Evolutionary conservation across 1,140 invertebrate genomes (phyloP), one percentile per base, ranked within the genome.

Genomic region (Drosophila nasuta): DNA sequence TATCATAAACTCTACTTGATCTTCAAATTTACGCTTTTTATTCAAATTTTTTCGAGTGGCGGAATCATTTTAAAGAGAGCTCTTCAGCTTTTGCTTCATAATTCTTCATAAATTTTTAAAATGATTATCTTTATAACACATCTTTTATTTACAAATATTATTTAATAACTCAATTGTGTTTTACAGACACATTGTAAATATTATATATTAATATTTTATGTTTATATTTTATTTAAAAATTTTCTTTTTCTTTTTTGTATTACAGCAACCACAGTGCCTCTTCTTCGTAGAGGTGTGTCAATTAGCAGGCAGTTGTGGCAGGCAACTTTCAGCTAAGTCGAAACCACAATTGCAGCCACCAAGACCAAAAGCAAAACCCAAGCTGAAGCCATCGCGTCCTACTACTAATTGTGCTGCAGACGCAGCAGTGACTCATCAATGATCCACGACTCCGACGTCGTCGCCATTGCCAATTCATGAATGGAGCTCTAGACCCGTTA

Each of bases 281-380:
- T 41, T 41, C 71, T 41, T 48, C 30, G 77, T 83, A 71, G 85
- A 89, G 85, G 85, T 88, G 81, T 88, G 85, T 88, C 86, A 88
- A 83, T 89, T 85, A 88, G 78, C 85, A 90, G 86, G 56, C 79
- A 72, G 80, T 87, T 87, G 82, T 81, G 76, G 78, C 58, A 83
- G 63, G 38, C 63, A 63, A 51, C 38, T 45, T 20, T 51, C 20
- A 10, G 66, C 38, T 49, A 60, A 25, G 56, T 62, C 60, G 30
- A 60, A 43, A 35, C 54, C 33, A 2, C 54, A 43, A 43, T 43
- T 43, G 41, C 41, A 43, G 41, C 30, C 35, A 20, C 30, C 48
- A 10, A 25, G 20, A 5, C 13, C 13, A 43, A 58, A 30, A 13
- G 30, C 41, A 6, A 38, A 35, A 52, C n/a, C 6, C 20, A n/a